Evolutionary conservation across 92 coral and sea anemone genomes (phyloP).

Genomic region (Nematostella vectensis): DNA sequence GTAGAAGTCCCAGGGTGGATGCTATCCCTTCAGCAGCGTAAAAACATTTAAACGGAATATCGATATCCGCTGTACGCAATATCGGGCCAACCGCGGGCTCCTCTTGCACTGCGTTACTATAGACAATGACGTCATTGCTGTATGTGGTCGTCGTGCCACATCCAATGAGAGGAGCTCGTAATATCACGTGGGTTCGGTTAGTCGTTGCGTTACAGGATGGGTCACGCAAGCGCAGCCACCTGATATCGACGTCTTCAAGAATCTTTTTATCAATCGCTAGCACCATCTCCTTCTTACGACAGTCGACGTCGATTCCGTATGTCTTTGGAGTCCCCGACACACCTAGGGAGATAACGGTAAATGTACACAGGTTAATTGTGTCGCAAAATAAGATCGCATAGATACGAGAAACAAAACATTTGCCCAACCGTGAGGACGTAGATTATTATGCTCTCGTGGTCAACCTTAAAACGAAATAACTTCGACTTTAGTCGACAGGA

Average conservation of each 20-base stretch:
- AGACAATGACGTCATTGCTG: constrained; percentile 52
- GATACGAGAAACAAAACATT: too few relatives aligned
- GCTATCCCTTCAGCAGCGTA: constrained; percentile 81
- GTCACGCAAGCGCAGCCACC: constrained; percentile 34
- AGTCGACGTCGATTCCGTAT: constrained; percentile 41
- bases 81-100: constrained; percentile 32
- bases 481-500: too few relatives aligned
- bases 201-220: constrained; percentile 50
- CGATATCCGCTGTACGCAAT: constrained; percentile 50
- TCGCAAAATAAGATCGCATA: too few relatives aligned
- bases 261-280: constrained; percentile 39
- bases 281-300: constrained; percentile 52
- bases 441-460: too few relatives aligned
- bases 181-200: constrained; percentile 54
- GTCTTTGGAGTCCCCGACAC: too few relatives aligned
- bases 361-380: too few relatives aligned
- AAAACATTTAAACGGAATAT: constrained; percentile 67
- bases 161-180: constrained; percentile 57
- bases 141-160: constrained; percentile 74
- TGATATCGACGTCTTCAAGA: constrained; percentile 28
- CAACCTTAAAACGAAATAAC: too few relatives aligned
- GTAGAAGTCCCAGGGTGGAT: constrained; percentile 66
- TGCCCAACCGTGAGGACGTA: too few relatives aligned
- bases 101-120: constrained; percentile 57
- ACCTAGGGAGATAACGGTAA: too few relatives aligned